Conservation (phyloP, 2,888 invertebrate genomes). For the Drosophila leonis region DNA sequence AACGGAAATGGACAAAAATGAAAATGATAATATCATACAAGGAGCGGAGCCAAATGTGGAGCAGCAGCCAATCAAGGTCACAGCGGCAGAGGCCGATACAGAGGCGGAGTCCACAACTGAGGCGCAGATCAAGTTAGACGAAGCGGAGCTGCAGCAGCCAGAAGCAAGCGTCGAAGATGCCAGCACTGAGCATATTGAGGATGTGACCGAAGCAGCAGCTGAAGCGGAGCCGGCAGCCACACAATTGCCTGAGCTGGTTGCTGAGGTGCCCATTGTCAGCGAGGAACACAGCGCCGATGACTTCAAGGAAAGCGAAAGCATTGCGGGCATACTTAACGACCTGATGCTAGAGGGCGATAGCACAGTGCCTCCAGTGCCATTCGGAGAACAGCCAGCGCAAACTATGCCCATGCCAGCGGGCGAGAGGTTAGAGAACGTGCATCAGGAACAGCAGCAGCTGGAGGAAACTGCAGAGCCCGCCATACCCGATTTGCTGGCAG, state of each 20-base stretch:
- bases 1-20: conserved; percentile 66
- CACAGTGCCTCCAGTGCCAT: conserved; percentile 72
- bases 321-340: conserved; percentile 82
- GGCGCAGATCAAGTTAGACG: conserved; percentile 13
- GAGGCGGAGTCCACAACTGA: conserved; percentile 9
- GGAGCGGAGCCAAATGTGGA: conserved; percentile 68
- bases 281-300: conserved; percentile 56
- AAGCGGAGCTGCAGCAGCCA: conserved; percentile 8
- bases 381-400: conserved; percentile 50
- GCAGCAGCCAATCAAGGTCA: conserved; percentile 41
- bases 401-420: conserved; percentile 45
- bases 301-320: conserved; percentile 82
- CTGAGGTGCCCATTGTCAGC: conserved; percentile 57
- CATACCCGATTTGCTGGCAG: conserved; percentile 65
- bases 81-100: neutral
- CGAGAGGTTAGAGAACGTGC: conserved; percentile 16
- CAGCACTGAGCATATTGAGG: conserved; percentile 51
- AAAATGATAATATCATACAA: conserved; percentile 73
- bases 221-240: conserved; percentile 36
- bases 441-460: conserved; percentile 12
- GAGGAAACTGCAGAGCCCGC: conserved; percentile 13
- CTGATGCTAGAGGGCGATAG: conserved; percentile 79
- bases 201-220: conserved; percentile 20
- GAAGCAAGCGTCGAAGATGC: conserved; percentile 43
- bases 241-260: conserved; percentile 35